A percentile compares a stretch with the other conserved stretches of the same genome.
These are phyloP conservation scores for Muntiacus muntjak DNA, from an alignment of 2,113 vertebrate species.

Conservation along the genomic window DNA sequence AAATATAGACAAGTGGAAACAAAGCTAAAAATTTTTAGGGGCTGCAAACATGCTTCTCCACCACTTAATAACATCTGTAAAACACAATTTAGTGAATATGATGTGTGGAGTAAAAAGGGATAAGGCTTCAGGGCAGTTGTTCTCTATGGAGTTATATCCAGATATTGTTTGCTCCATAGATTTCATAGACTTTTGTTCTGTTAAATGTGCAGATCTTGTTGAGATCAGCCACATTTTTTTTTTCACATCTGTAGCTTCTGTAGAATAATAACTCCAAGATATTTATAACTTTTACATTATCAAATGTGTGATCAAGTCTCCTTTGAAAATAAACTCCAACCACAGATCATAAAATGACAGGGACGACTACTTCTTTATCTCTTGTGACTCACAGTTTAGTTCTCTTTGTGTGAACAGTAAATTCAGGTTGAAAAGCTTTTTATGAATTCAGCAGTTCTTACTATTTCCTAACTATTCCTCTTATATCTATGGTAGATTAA, in stretches of 20 bases:
- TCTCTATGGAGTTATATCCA: not conserved
- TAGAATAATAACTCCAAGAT: not conserved
- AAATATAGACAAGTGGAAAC: not conserved
- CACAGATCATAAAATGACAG: not conserved
- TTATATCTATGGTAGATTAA: slow-evolving; percentile 1
- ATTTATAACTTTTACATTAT: slow-evolving; percentile 6
- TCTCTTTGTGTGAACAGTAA: not conserved
- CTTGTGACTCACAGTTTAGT: not conserved
- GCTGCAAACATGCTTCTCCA: not conserved
- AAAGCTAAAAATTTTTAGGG: not conserved
- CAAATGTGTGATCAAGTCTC: not conserved
- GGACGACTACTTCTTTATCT: not conserved
- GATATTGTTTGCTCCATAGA: not conserved
- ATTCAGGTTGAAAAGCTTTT: slow-evolving; percentile 18
- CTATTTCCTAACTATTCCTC: not conserved
- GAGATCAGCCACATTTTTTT: not conserved
- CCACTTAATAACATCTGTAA: not conserved
- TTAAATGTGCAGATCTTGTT: not conserved
- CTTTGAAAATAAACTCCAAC: not conserved
- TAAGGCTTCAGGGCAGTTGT: not conserved
- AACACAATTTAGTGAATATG: not conserved
- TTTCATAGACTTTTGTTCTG: not conserved
- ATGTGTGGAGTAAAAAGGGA: not conserved
- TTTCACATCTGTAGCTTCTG: not conserved
- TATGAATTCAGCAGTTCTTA: not conserved